Evolutionary conservation across 2,113 vertebrate species (phyloP).

Genomic region (Amazona vittata): DNA sequence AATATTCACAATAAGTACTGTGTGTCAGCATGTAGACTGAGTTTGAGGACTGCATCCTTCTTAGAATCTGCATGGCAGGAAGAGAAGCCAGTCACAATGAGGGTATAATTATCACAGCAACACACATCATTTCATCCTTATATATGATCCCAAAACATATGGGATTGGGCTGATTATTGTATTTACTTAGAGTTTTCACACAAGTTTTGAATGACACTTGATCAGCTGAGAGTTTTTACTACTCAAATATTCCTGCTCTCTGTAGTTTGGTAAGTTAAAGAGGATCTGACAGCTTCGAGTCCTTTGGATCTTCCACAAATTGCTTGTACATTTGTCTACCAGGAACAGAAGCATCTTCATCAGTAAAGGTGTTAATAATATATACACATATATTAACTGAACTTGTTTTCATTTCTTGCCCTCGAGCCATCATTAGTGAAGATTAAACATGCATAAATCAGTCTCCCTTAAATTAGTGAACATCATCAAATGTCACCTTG

Average conservation of each 20-base stretch:
- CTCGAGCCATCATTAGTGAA: constrained; percentile 70
- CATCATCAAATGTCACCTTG: constrained; percentile 68
- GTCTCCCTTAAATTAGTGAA: constrained; percentile 39
- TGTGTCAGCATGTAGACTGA: neutral
- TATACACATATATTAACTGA: constrained; percentile 63
- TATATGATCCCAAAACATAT: neutral
- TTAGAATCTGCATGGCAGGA: neutral
- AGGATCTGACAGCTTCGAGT: neutral
- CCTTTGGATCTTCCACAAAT: neutral
- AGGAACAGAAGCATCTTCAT: constrained; percentile 30
- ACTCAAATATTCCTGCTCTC: neutral
- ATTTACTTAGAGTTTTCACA: neutral
- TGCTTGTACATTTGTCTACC: neutral
- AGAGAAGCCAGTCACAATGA: neutral
- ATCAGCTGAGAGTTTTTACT: neutral
- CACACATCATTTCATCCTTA: neutral
- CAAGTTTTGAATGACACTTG: neutral
- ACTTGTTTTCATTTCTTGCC: constrained; percentile 70
- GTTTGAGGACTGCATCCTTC: neutral
- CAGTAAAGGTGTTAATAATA: constrained; percentile 69
- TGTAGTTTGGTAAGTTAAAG: neutral
- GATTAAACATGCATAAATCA: constrained; percentile 73
- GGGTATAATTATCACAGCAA: neutral
- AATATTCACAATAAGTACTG: constrained; percentile 34
- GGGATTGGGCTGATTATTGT: neutral